Percentiles rank a stretch among this genome's conserved stretches.
phyloP scores from a whole-genome alignment of 2,797 vertebrate species.

The Myripristis murdjan region DNA sequence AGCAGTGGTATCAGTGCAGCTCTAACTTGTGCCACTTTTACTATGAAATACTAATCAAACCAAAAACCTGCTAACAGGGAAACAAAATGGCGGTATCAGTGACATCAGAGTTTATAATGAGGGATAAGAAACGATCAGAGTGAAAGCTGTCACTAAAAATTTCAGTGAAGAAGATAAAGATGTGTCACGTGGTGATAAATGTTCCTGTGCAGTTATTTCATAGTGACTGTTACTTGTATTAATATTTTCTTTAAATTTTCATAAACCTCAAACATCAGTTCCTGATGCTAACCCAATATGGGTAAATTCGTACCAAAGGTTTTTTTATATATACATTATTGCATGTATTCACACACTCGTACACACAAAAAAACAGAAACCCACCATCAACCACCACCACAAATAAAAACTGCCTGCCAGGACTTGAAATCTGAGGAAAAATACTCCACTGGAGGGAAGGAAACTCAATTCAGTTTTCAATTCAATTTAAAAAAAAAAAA shows the following conservation, averaged over 20 bases:
- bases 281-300: constrained; percentile 79
- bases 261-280: constrained; percentile 29
- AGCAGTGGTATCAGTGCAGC: too few species aligned
- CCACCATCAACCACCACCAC: constrained; percentile 24
- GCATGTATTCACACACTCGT: constrained; percentile 12
- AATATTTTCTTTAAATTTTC: constrained; percentile 24
- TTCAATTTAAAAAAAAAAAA: too few species aligned
- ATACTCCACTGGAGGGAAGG: background rate
- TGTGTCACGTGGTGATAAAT: too few species aligned
- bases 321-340: constrained; percentile 19
- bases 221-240: constrained; percentile 36
- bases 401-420: constrained; percentile 43
- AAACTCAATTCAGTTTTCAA: background rate
- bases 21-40: too few species aligned
- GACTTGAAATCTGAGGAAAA: too few species aligned
- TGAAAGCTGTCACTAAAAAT: too few species aligned
- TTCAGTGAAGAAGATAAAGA: too few species aligned
- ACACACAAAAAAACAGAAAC: constrained; percentile 10
- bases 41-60: too few species aligned
- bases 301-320: constrained; percentile 63
- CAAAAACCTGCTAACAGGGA: too few species aligned
- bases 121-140: too few species aligned
- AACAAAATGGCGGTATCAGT: too few species aligned
- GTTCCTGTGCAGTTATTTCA: constrained; percentile 17
- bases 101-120: too few species aligned